phyloP scores from a whole-genome alignment of 2,888 invertebrate genomes.

The Aphidius colemani region DNA sequence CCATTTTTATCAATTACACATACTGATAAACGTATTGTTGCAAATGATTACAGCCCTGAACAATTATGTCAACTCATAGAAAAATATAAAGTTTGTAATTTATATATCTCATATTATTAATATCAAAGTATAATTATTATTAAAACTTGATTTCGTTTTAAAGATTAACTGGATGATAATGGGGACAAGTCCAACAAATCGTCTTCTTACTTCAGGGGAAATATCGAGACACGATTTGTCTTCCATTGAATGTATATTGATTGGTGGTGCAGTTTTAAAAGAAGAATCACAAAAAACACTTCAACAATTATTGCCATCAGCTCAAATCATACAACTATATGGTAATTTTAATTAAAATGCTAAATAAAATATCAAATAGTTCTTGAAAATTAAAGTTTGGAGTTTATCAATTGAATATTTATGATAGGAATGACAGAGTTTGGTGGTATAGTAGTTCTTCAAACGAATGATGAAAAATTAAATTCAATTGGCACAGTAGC shows the following conservation, averaged over 20 bases:
- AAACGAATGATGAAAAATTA: conserved; percentile 26
- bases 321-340: conserved; percentile 37
- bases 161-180: conserved; percentile 42
- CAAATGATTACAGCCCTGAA: conserved; percentile 30
- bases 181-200: conserved; percentile 35
- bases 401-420: neutral
- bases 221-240: conserved; percentile 38
- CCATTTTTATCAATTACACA: conserved; percentile 30
- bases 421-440: conserved; percentile 47
- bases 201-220: conserved; percentile 37
- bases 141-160: neutral
- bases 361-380: neutral
- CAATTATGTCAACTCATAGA: conserved; percentile 33
- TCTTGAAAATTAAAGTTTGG: neutral
- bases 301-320: conserved; percentile 32
- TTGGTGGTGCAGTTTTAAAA: conserved; percentile 43
- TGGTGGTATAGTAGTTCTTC: conserved; percentile 32
- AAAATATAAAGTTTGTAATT: conserved; percentile 29
- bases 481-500: conserved; percentile 43
- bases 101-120: neutral
- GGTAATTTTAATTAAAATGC: conserved; percentile 32
- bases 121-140: too few species aligned
- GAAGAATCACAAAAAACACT: conserved; percentile 34
- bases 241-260: conserved; percentile 35
- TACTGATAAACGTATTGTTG: conserved; percentile 30